Evolutionary conservation across 2,113 vertebrate species (phyloP).

Genomic region (Conger conger): DNA sequence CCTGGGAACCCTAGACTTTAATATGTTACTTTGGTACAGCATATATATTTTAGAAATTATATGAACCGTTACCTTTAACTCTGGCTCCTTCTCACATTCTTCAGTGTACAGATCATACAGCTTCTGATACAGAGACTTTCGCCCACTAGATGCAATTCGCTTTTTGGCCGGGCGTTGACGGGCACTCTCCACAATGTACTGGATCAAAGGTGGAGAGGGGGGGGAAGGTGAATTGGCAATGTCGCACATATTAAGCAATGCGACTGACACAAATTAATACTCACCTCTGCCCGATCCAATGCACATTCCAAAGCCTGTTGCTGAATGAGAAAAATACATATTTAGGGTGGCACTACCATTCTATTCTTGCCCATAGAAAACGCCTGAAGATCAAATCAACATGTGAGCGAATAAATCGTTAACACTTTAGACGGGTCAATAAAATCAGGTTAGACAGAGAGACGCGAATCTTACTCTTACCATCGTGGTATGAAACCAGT

Average conservation of each 20-base stretch:
- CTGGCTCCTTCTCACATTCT: slow-evolving; percentile 98
- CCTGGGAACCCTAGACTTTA: not conserved
- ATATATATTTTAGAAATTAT: not conserved
- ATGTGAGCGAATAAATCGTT: not conserved
- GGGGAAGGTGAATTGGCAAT: not conserved
- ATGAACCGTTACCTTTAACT: slow-evolving; percentile 85
- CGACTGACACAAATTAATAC: slow-evolving; percentile 17
- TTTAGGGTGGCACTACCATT: not conserved
- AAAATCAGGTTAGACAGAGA: not conserved
- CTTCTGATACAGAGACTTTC: slow-evolving; percentile 97
- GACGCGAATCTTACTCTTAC: slow-evolving; percentile 43
- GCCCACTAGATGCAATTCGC: slow-evolving; percentile 85
- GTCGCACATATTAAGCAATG: no score
- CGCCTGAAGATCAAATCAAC: not conserved
- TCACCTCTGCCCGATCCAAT: slow-evolving; percentile 97
- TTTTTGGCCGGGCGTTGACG: slow-evolving; percentile 91
- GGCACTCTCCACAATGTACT: slow-evolving; percentile 99
- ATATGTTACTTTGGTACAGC: no score
- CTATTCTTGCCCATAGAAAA: not conserved
- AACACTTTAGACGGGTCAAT: not conserved
- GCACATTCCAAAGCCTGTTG: slow-evolving; percentile 96
- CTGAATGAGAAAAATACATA: slow-evolving; percentile 63
- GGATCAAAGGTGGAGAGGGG: slow-evolving; percentile 31
- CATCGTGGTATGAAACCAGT: slow-evolving; percentile 74
- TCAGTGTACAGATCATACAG: slow-evolving; percentile 97